Base-by-base conservation (phyloP, 1,140 invertebrate genomes). In the Triops longicaudatus region DNA sequence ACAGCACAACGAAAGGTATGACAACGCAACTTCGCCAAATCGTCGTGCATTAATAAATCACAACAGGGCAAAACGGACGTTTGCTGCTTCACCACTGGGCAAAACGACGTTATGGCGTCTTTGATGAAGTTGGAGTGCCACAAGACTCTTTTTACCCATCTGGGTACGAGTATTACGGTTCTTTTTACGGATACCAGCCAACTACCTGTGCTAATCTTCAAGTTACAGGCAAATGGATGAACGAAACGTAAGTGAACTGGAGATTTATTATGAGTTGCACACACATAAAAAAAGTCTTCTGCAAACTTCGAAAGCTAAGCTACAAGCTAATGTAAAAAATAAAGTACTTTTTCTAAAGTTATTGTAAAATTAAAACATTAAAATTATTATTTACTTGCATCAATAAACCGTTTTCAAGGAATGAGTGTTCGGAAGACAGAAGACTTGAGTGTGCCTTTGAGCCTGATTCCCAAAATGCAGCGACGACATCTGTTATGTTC, bases 61-160 rank as follows among this genome's bases (percentile, higher is more conserved):
- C 3, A 73, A 37, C 80, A 86, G 85, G 80, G 73, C 82, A 83
- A 73, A 63, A 63, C 4, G 50, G 50, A 22, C 14, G 14, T 63
- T 81, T 83, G 43, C 76, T 87, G 22, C 83, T 85, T 22, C 85
- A 86, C 76, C 84, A 86, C 79, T 87, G 85, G 84, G 84, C 84
- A 1, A 84, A 85, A 77, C 84, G 84, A 74, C 82, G 86, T 9
- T 87, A 84, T 80, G 86, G 86, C 0, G 83, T 86, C n/a, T 86
- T 85, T 79, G 84, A 86, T 74, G 86, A 87, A 80, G 84, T 84
- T 76, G 83, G 84, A 26, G 81, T 81, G 72, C 50, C 50, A n/a
- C 80, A 80, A 11, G 82, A 83, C 76, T 79, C 78, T 1, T 37
- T 81, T 14, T 85, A 82, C 76, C 84, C 81, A 3, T 63, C 50